Conservation (phyloP, 2,797 vertebrate genomes). For the Pygocentrus nattereri region DNA sequence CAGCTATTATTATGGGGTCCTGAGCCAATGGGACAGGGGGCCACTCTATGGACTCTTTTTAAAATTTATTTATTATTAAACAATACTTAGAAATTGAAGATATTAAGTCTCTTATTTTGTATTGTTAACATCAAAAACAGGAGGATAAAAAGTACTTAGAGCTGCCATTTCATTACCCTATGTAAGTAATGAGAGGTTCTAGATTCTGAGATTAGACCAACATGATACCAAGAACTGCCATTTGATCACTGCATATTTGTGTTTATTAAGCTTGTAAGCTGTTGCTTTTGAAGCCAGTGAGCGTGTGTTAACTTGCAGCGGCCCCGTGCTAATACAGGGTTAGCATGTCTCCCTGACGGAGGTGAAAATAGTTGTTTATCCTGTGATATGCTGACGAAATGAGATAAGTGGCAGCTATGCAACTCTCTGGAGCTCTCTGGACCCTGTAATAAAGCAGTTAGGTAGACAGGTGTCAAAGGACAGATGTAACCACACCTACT, state of each 20-base stretch:
- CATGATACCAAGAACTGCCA: neutral
- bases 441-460: constrained; percentile 52
- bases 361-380: constrained; percentile 51
- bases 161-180: neutral
- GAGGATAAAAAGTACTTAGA: no score
- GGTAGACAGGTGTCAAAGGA: constrained; percentile 59
- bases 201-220: neutral
- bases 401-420: constrained; percentile 42
- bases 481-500: constrained; percentile 56
- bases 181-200: neutral
- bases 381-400: constrained; percentile 41
- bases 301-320: constrained; percentile 45
- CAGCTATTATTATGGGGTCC: no score
- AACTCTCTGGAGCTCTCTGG: neutral
- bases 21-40: no score
- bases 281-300: constrained; percentile 18
- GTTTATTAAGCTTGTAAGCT: constrained; percentile 11
- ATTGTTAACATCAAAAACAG: no score
- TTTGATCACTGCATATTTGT: neutral
- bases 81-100: no score
- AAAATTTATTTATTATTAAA: no score
- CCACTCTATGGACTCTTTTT: no score
- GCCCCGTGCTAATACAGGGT: constrained; percentile 39
- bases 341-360: constrained; percentile 29
- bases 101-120: no score